Evolutionary conservation across 1,140 invertebrate genomes (phyloP), one percentile per base, ranked within the genome.

Genomic region (Zaprionus davidi): DNA sequence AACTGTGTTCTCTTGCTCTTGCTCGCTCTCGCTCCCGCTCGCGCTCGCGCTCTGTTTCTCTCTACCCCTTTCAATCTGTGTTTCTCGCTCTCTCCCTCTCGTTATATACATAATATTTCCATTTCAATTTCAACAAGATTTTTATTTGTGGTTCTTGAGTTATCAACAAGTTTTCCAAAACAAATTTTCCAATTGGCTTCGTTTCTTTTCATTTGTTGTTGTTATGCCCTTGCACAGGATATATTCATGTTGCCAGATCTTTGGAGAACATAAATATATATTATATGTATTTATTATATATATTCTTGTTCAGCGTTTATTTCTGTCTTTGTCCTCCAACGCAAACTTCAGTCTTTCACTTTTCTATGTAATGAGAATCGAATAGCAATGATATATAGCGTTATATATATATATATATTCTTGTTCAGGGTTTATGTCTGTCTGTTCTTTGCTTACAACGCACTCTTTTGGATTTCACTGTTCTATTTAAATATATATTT

Each of bases 111-210:
- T 46, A 46, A 46, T 46, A 46, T 68, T 55, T 68, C 56, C 34
- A 68, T 58, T 66, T 72, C n/a, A 41, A 72, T 68, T 68, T 68
- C 28, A 31, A 44, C n/a, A 53, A 59, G n/a, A 49, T 71, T 56
- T 66, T 72, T 31, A 38, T 58, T 72, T 58, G 24, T 63, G 34
- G 15, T 62, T 31, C 53, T 56, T 26, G 31, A 56, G 15, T 15
- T 34, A 34, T 13, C 26, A 20, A 34, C 22, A 12, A 38, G 15
- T n/a, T 22, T 44, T 56, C 22, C 49, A 3, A 34, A 13, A 24
- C 13, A n/a, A 17, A 17, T n/a, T 46, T 31, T 67, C 26, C 53
- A 44, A 68, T 49, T 58, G 56, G 26, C 11, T 34, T 49, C 13
- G 13, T 15, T 28, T 56, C 7, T 56, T n/a, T n/a, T 56, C 13